Base-by-base conservation (phyloP, 1,140 invertebrate species). In the Galendromus occidentalis region DNA sequence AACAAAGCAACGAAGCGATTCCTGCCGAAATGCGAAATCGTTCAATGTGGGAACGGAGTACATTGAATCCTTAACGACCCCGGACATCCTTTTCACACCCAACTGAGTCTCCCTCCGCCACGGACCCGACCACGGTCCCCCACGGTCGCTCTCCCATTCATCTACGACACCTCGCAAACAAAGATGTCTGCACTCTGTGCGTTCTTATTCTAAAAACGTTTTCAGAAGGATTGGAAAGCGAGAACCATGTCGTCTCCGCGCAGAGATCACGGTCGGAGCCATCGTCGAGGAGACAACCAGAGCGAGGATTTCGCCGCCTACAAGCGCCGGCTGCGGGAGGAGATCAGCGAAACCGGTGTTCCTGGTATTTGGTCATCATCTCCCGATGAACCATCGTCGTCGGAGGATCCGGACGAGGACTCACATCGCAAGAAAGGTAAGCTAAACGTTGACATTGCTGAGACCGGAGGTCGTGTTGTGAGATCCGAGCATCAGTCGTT, bases 331-430 rank as follows among this genome's bases (percentile, higher is more conserved):
- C 71, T 77, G 69, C 67, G 78, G 51, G 77, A 78, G 69, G 69
- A 74, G 55, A 78, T 80, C 44, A 72, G 76, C 7, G 70, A 66
- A 64, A 30, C 44, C n/a, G 78, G 78, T 25, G 73, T 73, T 18
- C 65, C 70, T 7, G 73, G 76, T 65, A 69, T 78, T 30, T 79
- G 78, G 78, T 71, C 66, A 17, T 20, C 41, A n/a, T 78, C 77
- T 17, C 77, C 77, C 6, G 30, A 42, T 70, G 69, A 22, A 45
- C 55, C 39, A 20, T n/a, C 17, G n/a, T n/a, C 22, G 39, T 39
- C 14, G 67, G n/a, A 68, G 28, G 65, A 45, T 42, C 29, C 4
- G n/a, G 12, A 42, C 33, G 12, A 12, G 7, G 20, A 22, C 4
- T 51, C 28, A 22, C n/a, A n/a, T n/a, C n/a, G n/a, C n/a, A 51